Conservation (phyloP, 2,888 invertebrate genomes). For the Volucella inanis region DNA sequence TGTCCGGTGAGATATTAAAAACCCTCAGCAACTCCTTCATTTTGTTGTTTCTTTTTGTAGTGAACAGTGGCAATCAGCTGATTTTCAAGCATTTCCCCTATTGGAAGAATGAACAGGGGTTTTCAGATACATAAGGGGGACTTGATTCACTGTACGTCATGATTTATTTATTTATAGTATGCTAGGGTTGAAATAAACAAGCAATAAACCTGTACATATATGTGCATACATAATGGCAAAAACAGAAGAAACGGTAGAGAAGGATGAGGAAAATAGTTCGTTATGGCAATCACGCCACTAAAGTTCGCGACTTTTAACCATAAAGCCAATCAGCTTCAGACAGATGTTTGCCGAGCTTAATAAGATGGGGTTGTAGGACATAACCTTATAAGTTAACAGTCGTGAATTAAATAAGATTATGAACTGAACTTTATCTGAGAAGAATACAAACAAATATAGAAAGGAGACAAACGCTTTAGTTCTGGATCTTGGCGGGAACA, state of each 20-base stretch:
- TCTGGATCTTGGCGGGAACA: conserved; percentile 12
- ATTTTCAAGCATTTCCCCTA: background rate
- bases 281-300: conserved; percentile 38
- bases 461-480: conserved; percentile 21
- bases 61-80: conserved; percentile 9
- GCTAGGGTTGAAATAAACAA: background rate
- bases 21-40: conserved; percentile 32
- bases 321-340: too few relatives aligned
- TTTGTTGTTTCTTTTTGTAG: background rate
- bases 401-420: conserved; percentile 17
- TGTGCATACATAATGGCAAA: background rate
- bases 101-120: conserved; percentile 29
- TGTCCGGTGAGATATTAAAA: background rate
- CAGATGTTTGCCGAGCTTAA: too few relatives aligned
- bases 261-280: conserved; percentile 23
- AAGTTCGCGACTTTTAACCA: background rate
- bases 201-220: conserved; percentile 33
- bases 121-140: conserved; percentile 1
- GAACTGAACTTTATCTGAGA: background rate
- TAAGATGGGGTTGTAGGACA: background rate
- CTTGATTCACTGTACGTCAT: conserved; percentile 30
- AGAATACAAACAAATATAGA: background rate
- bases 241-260: conserved; percentile 1
- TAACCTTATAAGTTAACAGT: background rate
- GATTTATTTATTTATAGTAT: conserved; percentile 10